Base-by-base conservation (phyloP, 2,113 vertebrate species). In the Corvus moneduloides region DNA sequence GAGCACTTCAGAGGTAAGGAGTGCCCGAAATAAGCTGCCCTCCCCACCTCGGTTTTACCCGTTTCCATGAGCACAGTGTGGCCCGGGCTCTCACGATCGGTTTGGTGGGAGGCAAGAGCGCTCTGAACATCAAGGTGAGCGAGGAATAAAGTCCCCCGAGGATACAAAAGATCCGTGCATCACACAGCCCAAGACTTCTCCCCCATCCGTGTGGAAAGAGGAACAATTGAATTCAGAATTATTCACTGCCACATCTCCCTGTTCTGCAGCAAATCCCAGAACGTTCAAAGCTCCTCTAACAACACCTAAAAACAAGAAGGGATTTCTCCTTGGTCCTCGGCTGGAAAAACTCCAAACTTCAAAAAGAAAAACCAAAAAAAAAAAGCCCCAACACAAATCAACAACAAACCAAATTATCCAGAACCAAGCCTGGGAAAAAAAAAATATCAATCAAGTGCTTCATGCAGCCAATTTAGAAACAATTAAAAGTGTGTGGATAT, bases 21-120 rank as follows among this genome's bases (percentile, higher is more conserved):
- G 67, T 12, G 61, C 15, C 77, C 23, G 0, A 13, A 58, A 80
- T 28, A 46, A 52, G 26, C 3, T 92, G 62, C 56, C 56, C 85
- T 84, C 28, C 11, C 49, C 64, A 37, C 30, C 67, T 75, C 10
- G 8, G 4, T 48, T 80, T 58, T 28, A 4, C 28, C 63, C 55
- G 0, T 30, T 91, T 75, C 16, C 16, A 2, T 18, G 46, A 15
- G 28, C n/a, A 18, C 32, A 3, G 0, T 1, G 58, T 41, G 77
- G 52, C n/a, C 54, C 52, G 9, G 58, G 33, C n/a, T 66, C 39
- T 43, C 43, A 63, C 2, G 16, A 23, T 3, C 30, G 0, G 0
- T 5, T 15, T 13, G 59, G 9, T 0, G 13, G 3, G 23, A 62
- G 74, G 22, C 4, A 1, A 6, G 14, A 63, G 33, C 1, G 12